Base-by-base conservation (phyloP, 2,797 vertebrate genomes). In the Gobionotothen gibberifrons region DNA sequence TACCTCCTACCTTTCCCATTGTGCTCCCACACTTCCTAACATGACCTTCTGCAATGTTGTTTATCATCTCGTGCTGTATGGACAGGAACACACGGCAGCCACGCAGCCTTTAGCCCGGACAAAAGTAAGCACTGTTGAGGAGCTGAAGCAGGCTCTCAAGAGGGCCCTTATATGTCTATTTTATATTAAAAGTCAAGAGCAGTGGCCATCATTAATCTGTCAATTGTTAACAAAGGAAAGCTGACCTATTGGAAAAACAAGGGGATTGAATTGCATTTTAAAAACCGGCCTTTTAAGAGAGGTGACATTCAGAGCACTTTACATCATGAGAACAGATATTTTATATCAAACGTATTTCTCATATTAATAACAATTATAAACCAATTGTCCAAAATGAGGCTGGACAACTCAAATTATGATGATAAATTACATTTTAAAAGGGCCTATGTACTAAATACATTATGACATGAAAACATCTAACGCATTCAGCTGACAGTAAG, bases 21-120 rank as follows among this genome's bases (percentile, higher is more conserved):
- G 53, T 73, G 74, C 67, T 47, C 63, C 71, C 53, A 77, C 65
- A 75, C 71, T 66, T 86, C 83, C 76, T 64, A 58, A 74, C 69
- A 73, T 87, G 87, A 86, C 89, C 90, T 85, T 85, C 84, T 78
- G 72, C 62, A 40, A 64, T 63, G 69, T 73, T 86, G 77, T 88
- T 89, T 76, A 85, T 89, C 74, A 81, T 81, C 75, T 74, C 61
- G 49, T 79, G 70, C 74, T 10, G 68, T 64, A 59, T 56, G 76
- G 83, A 82, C 59, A 78, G 47, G 17, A 51, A 68, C 48, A 65
- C 57, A 62, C 72, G 66, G 48, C 65, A 49, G 48, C 36, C 68
- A 66, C 60, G 46, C 42, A 56, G 53, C 17, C 48, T 62, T 72
- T 63, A 72, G 65, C 13, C 54, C 43, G 72, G 61, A 54, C 21